Conservation (phyloP, 2,797 vertebrate species). For the Chelon labrosus region DNA sequence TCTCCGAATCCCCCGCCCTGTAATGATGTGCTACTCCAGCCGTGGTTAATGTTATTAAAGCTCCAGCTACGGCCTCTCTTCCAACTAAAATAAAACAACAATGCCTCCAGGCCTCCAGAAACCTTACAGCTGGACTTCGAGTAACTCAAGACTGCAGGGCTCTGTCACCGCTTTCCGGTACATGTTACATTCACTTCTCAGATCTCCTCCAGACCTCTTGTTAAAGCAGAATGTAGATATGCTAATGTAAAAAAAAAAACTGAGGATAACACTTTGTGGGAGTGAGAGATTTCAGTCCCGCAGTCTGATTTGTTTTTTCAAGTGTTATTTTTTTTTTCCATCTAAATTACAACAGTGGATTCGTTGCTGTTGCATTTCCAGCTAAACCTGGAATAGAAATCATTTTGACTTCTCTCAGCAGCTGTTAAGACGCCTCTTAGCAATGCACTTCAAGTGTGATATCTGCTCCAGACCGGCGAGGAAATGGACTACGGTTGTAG, state of each 20-base stretch:
- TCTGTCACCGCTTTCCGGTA: conserved; percentile 65
- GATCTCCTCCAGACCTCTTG: conserved; percentile 50
- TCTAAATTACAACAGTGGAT: conserved; percentile 2
- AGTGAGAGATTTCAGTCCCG: conserved; percentile 46
- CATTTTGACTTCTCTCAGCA: not conserved
- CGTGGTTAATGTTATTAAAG: conserved; percentile 80
- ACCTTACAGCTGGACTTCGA: conserved; percentile 67
- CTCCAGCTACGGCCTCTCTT: conserved; percentile 53
- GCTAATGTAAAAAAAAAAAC: conserved; percentile 40
- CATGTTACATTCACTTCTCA: conserved; percentile 57
- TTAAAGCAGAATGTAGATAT: conserved; percentile 47
- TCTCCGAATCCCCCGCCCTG: conserved; percentile 33
- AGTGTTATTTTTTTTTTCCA: not conserved
- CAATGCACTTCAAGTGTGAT: not conserved
- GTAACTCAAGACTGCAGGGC: conserved; percentile 63
- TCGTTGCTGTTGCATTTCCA: conserved; percentile 11
- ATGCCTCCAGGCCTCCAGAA: conserved; percentile 66
- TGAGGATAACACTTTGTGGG: conserved; percentile 53
- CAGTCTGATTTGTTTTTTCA: conserved; percentile 13
- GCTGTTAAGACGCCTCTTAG: not conserved
- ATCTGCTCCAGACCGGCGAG: not conserved
- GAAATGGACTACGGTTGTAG: not conserved
- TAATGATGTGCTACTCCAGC: conserved; percentile 69
- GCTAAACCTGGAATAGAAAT: conserved; percentile 15
- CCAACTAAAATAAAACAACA: conserved; percentile 82